Conservation (phyloP, 2,797 vertebrate genomes). For the Syngnathus acus region DNA sequence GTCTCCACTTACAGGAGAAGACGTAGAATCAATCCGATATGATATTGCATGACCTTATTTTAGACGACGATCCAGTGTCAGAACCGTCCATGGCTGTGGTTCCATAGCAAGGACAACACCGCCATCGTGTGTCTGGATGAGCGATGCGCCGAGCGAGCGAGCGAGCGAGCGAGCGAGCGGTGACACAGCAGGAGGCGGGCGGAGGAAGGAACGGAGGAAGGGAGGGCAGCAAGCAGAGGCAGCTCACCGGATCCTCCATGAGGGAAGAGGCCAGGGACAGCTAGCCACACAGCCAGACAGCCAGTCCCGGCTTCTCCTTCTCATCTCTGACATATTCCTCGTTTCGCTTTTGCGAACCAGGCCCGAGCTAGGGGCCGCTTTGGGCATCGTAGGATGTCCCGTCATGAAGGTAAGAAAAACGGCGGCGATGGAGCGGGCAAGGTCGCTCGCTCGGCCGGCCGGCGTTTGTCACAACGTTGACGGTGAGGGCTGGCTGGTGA, state of each 20-base stretch:
- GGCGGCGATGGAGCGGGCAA: neutral
- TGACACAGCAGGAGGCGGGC: slow-evolving; percentile 70
- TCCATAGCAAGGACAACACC: slow-evolving; percentile 10
- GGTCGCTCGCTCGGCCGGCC: neutral
- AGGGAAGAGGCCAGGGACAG: slow-evolving; percentile 70
- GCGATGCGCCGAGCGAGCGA: slow-evolving; percentile 14
- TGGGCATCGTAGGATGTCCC: slow-evolving; percentile 80
- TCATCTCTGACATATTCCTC: slow-evolving; percentile 38
- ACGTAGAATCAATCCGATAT: too few relatives aligned
- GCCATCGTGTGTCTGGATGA: slow-evolving; percentile 35
- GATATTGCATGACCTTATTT: too few relatives aligned
- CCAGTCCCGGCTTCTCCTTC: slow-evolving; percentile 69
- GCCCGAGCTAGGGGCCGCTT: slow-evolving; percentile 56
- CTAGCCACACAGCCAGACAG: slow-evolving; percentile 45
- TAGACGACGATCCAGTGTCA: too few relatives aligned
- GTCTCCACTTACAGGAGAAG: too few relatives aligned
- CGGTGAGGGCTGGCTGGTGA: slow-evolving; percentile 22
- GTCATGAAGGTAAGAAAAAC: slow-evolving; percentile 80
- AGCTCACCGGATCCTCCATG: slow-evolving; percentile 70
- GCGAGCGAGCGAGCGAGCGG: slow-evolving; percentile 31
- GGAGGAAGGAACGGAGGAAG: slow-evolving; percentile 36
- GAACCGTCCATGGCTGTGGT: too few relatives aligned
- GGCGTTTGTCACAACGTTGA: slow-evolving; percentile 18
- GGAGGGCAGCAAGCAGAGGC: slow-evolving; percentile 25
- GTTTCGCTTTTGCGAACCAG: slow-evolving; percentile 29